Conservation (phyloP, 2,888 invertebrate species). For the Coleophora deauratella region DNA sequence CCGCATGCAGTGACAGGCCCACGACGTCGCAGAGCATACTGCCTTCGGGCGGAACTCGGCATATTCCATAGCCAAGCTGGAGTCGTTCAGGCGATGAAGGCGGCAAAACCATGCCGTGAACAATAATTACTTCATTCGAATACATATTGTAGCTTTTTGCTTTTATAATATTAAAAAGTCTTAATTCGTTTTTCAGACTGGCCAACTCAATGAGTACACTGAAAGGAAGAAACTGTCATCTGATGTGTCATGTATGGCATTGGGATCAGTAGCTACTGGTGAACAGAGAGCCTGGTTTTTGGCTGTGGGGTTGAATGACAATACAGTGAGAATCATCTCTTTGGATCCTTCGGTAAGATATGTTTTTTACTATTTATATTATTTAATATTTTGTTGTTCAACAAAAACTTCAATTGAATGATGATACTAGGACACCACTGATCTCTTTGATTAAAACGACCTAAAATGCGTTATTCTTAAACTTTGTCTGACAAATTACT, state of each 20-base stretch:
- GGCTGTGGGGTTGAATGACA: slow-evolving; percentile 96
- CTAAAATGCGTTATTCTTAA: slow-evolving; percentile 70
- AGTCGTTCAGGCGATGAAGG: slow-evolving; percentile 79
- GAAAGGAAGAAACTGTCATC: slow-evolving; percentile 97
- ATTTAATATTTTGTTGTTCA: background rate
- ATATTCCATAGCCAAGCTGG: slow-evolving; percentile 85
- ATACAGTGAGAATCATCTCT: slow-evolving; percentile 97
- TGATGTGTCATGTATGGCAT: slow-evolving; percentile 98
- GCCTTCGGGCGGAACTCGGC: slow-evolving; percentile 72
- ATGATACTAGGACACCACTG: slow-evolving; percentile 74
- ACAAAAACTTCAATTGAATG: slow-evolving; percentile 26
- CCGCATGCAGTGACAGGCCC: slow-evolving; percentile 67
- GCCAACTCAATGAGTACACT: slow-evolving; percentile 98
- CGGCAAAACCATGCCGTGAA: slow-evolving; percentile 81
- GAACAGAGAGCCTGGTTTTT: slow-evolving; percentile 97
- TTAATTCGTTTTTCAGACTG: slow-evolving; percentile 80
- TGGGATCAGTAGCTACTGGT: slow-evolving; percentile 95
- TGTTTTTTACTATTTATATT: background rate
- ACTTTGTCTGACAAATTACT: slow-evolving; percentile 32
- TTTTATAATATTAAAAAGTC: background rate
- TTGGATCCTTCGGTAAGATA: slow-evolving; percentile 88
- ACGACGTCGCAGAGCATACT: slow-evolving; percentile 78
- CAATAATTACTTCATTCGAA: slow-evolving; percentile 37
- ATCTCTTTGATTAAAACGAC: slow-evolving; percentile 62
- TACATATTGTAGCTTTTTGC: background rate